Evolutionary conservation across 2,888 invertebrate genomes (phyloP).

Genomic region (Limenitis camilla): DNA sequence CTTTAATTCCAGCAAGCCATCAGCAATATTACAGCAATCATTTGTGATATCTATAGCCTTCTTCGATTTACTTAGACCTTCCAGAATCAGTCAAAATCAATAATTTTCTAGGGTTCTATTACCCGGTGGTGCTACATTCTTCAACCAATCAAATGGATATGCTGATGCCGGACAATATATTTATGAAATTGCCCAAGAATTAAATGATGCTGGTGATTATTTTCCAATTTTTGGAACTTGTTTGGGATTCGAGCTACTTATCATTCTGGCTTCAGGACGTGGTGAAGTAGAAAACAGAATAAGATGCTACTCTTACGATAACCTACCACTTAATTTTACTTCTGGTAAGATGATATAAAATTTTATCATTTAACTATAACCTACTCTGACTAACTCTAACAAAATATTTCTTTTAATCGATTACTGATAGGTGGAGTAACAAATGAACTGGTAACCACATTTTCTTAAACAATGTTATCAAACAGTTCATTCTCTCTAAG

Average conservation of each 20-base stretch:
- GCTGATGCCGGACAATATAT: slow-evolving; percentile 83
- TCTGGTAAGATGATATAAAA: slow-evolving; percentile 62
- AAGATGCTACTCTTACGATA: slow-evolving; percentile 76
- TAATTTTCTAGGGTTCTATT: slow-evolving; percentile 78
- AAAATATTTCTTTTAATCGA: too few species aligned
- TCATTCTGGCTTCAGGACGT: slow-evolving; percentile 74
- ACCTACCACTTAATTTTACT: slow-evolving; percentile 79
- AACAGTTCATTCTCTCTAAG: too few species aligned
- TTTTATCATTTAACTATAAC: background rate
- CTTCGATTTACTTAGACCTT: background rate
- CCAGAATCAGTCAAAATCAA: background rate
- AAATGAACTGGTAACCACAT: too few species aligned
- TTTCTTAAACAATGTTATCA: too few species aligned
- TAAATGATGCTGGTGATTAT: slow-evolving; percentile 81
- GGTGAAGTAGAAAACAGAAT: slow-evolving; percentile 73
- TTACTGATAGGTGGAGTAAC: too few species aligned
- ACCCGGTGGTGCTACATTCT: slow-evolving; percentile 86
- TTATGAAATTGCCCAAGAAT: slow-evolving; percentile 78
- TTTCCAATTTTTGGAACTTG: slow-evolving; percentile 94
- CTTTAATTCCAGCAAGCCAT: too few species aligned
- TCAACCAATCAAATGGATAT: slow-evolving; percentile 81
- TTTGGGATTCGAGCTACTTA: slow-evolving; percentile 88
- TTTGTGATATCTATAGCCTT: too few species aligned
- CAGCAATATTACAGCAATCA: too few species aligned
- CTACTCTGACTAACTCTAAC: too few species aligned